Evolutionary conservation across 2,113 vertebrate genomes (phyloP), one percentile per base, ranked within the genome.

Genomic region (Mola mola): DNA sequence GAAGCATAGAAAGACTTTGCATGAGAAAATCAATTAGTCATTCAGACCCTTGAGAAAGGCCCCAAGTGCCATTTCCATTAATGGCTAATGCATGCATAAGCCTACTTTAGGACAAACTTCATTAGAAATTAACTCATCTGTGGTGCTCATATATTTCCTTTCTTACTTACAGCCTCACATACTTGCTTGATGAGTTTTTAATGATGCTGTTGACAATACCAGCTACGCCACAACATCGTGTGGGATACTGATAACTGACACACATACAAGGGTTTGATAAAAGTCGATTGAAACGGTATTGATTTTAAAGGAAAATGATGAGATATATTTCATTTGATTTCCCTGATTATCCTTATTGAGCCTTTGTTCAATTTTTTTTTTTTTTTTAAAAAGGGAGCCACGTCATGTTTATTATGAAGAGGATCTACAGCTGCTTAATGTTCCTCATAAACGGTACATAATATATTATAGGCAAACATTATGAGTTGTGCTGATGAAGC

Each of bases 1-100:
- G 62, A 36, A 64, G 6, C 24, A 37, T 42, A 36, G n/a, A 22
- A 34, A 21, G 33, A 38, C 40, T 77, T 21, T 25, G 8, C 51
- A 61, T 64, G 52, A 75, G n/a, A 73, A 43, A 67, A 65, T 75
- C 56, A 51, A 66, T 78, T 44, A 64, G 50, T 79, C 66, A 26
- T 66, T 48, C 4, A 33, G 29, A 10, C 16, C 37, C 16, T 15
- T 5, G 21, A 36, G 31, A 2, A 48, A 21, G 0, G 24, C 26
- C 8, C 12, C 2, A 15, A 6, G 5, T 29, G 26, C 46, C 66
- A 8, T 51, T 13, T 64, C 29, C 60, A 46, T 66, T 41, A 48
- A n/a, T 19, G 53, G 34, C 43, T 59, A 50, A 55, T 40, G 29
- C 60, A 51, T 20, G 33, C 28, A 34, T 47, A 21, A 11, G 11